Evolutionary conservation across 2,113 vertebrate genomes (phyloP).

Genomic region (Sebastes fasciatus): DNA sequence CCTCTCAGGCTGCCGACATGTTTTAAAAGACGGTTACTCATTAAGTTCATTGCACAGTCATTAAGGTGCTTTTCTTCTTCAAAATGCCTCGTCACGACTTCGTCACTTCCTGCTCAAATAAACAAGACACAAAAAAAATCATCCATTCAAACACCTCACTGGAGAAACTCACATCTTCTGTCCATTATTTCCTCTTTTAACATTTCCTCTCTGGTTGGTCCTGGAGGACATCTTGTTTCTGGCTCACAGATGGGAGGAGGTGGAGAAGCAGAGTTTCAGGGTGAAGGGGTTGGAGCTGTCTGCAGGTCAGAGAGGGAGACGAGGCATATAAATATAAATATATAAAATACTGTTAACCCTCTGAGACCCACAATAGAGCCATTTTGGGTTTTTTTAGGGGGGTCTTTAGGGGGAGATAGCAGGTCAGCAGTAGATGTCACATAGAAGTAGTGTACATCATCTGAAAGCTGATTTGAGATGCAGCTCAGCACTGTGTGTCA

Average conservation of each 20-base stretch:
- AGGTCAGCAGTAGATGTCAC: too few relatives aligned
- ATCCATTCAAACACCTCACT: background rate
- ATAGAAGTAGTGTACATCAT: too few relatives aligned
- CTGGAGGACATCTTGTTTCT: slow-evolving; percentile 7
- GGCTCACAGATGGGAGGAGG: slow-evolving; percentile 65
- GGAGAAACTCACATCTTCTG: background rate
- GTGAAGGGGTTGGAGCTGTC: slow-evolving; percentile 65
- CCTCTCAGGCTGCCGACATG: background rate
- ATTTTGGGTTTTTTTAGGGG: too few relatives aligned
- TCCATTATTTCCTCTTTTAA: background rate
- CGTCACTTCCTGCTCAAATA: slow-evolving; percentile 6
- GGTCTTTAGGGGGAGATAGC: too few relatives aligned
- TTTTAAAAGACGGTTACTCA: background rate
- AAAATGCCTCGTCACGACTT: background rate
- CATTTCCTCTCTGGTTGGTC: background rate
- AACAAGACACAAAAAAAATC: background rate
- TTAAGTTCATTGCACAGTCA: background rate
- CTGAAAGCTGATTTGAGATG: too few relatives aligned
- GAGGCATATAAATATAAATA: background rate
- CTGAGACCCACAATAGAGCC: too few relatives aligned
- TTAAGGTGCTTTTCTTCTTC: background rate
- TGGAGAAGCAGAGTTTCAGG: slow-evolving; percentile 73
- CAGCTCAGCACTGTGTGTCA: too few relatives aligned
- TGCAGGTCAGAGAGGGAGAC: slow-evolving; percentile 36
- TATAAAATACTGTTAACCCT: background rate